phyloP scores from a whole-genome alignment of 2,113 vertebrate species.

The Circaetus gallicus region DNA sequence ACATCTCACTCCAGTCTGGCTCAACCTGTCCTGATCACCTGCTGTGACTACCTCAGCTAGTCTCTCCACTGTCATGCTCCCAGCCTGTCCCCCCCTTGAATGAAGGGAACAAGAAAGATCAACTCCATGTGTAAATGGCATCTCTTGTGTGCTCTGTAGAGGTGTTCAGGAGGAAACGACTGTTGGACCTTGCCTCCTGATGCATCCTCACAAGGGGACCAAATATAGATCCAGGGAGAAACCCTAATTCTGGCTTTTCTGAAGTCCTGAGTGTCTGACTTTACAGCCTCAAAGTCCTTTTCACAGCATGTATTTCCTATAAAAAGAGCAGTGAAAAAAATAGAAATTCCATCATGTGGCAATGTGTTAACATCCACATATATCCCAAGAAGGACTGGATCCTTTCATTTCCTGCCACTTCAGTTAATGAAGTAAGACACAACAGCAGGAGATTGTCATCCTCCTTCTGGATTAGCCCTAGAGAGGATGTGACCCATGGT shows the following conservation, averaged over 20 bases:
- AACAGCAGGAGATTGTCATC: slow-evolving; percentile 63
- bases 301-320: not conserved
- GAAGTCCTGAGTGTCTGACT: slow-evolving; percentile 14
- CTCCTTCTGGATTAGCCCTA: slow-evolving; percentile 55
- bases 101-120: not conserved
- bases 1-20: not conserved
- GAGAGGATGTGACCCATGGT: slow-evolving; percentile 48
- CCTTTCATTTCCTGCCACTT: slow-evolving; percentile 56
- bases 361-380: slow-evolving; percentile 64
- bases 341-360: slow-evolving; percentile 51
- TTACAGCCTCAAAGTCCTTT: slow-evolving; percentile 25
- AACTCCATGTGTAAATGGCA: not conserved
- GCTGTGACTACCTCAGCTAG: not conserved
- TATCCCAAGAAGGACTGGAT: slow-evolving; percentile 59
- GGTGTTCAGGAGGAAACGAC: not conserved
- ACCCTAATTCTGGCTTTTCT: not conserved
- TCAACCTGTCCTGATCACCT: not conserved
- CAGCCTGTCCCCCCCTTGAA: not conserved
- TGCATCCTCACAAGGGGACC: not conserved
- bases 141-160: not conserved
- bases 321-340: slow-evolving; percentile 63
- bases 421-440: slow-evolving; percentile 58
- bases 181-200: not conserved
- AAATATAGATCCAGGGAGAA: not conserved
- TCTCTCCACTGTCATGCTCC: not conserved